Conservation (phyloP, 2,888 invertebrate genomes). For the Zygaena filipendulae region DNA sequence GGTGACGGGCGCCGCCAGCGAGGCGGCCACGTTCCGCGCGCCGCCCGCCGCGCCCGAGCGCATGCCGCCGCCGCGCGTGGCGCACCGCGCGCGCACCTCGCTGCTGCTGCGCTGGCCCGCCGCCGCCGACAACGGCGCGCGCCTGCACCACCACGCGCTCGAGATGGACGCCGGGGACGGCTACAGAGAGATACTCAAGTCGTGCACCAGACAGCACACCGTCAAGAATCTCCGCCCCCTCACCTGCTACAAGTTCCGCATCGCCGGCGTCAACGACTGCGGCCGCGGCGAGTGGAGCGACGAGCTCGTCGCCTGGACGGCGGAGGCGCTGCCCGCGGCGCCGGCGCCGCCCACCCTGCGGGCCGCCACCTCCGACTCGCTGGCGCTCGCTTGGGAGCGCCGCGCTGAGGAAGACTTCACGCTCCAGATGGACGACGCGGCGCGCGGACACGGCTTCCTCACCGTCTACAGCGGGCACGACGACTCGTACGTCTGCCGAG, state of each 20-base stretch:
- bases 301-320: constrained; percentile 75
- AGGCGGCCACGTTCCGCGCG: constrained; percentile 83
- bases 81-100: constrained; percentile 76
- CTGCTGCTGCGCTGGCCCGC: constrained; percentile 78
- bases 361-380: constrained; percentile 70
- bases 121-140: constrained; percentile 83
- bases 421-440: constrained; percentile 80
- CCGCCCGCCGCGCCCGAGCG: constrained; percentile 84
- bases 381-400: constrained; percentile 81
- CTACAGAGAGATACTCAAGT: constrained; percentile 78
- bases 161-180: constrained; percentile 81
- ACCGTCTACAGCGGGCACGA: constrained; percentile 84
- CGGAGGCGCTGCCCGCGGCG: constrained; percentile 82
- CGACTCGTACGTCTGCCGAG: constrained; percentile 72
- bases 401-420: constrained; percentile 84
- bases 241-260: constrained; percentile 83
- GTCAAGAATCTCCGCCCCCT: constrained; percentile 81
- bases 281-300: constrained; percentile 81
- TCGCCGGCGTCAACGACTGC: constrained; percentile 84
- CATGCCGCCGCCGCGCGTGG: constrained; percentile 77
- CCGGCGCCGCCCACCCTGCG: constrained; percentile 80
- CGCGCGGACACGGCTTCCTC: constrained; percentile 80
- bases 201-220: constrained; percentile 80
- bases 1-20: constrained; percentile 79
- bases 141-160: constrained; percentile 78